Evolutionary conservation across 2,888 invertebrate species (phyloP), one percentile per base, ranked within the genome.

Genomic region (Tenthredo livida): DNA sequence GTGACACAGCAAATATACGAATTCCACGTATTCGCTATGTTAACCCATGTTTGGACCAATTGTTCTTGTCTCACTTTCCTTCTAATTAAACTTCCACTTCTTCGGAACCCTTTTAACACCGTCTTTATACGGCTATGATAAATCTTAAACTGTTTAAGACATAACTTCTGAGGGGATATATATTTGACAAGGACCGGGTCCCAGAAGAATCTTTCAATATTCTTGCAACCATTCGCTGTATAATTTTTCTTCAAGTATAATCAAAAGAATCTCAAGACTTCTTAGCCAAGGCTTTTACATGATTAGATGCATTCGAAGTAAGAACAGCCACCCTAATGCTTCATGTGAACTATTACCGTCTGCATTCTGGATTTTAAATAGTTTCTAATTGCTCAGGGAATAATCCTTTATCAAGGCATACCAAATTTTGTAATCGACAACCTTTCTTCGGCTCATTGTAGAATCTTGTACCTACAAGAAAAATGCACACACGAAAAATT

Each of bases 1-100:
- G 75, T 54, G 29, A 84, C 84, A 58, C 84, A 33, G 84, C 72
- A 50, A 84, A 84, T 84, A 73, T 73, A 77, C 84, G 77, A 73
- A 84, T 84, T 84, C 77, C 75, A 72, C 54, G n/a, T 80, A 84
- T 77, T 77, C 84, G 33, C 33, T 29, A 54, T 37, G 50, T 73
- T 58, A 61, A 12, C 37, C 61, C 80, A 61, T 29, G 21, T 40
- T 29, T 58, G 12, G 40, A 61, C 40, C 61, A 80, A 80, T 80
- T 80, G 80, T 61, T 80, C 80, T 40, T n/a, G 78, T 40, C 58
- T 61, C 37, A 61, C 15, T 80, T 80, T 80, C 58, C 61, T 40
- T 61, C 25, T 80, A 61, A 80, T 80, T 80, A 80, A 80, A 61
- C 40, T 80, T 61, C 21, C 37, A 61, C 17, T 54, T 54, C 15